Base-by-base conservation (phyloP, 2,888 invertebrate genomes). In the Fragum whitleyi region DNA sequence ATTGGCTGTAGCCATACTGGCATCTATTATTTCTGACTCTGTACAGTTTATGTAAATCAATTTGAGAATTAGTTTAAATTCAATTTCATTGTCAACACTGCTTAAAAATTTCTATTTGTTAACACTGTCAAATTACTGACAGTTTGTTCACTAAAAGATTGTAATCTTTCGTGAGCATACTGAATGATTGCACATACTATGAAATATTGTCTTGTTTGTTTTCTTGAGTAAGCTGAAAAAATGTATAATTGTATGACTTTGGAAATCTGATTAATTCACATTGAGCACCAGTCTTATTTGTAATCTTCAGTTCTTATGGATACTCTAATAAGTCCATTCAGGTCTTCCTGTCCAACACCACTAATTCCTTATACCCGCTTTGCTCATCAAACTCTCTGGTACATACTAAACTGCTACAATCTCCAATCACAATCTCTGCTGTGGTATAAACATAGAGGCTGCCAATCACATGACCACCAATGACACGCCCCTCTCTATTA, bases 381-480 rank as follows among this genome's bases (percentile, higher is more conserved):
- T 82, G 69, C 19, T 77, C 51, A 74, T 91, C 91, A 23, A 71
- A 62, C 67, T 88, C 87, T 75, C 93, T 81, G 7, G 77, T 81
- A 82, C 92, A 93, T 26, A 23, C 61, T 0, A 89, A 79, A 29
- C 83, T 87, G 16, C 74, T 72, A 74, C 91, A 90, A 26, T 92
- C 89, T 5, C 92, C 93, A 53, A 93, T 79, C 5, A 93, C 86
- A n/a, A 94, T 89, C 80, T 94, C 94, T 11, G 94, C 94, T n/a
- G 94, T 94, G 2, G 94, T 94, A 83, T 91, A 91, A 1, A 94
- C 92, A 61, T 90, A 86, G 72, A 94, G 76, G 77, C 93, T 91
- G 3, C 93, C 93, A 1, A 94, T 86, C 19, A 94, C 93, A 85
- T 94, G 94, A 65, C 94, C 94, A 11, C 93, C 93, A 61, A 94